Percentiles rank a stretch among this genome's conserved stretches.
phyloP scores from a whole-genome alignment of 1,140 invertebrate species.

The Drosophila bocqueti region DNA sequence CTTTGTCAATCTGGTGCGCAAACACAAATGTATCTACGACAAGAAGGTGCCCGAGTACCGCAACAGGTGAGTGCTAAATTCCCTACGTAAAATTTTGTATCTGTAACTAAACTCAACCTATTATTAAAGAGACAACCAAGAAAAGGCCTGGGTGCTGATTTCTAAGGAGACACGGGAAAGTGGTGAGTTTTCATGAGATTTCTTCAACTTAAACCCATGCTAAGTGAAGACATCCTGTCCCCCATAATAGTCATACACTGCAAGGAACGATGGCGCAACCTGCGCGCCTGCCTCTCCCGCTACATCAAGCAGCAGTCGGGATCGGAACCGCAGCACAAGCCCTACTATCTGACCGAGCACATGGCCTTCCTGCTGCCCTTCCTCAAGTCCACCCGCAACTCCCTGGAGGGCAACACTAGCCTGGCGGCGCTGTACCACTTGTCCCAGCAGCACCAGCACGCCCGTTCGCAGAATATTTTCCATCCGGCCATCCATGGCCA shows the following conservation, averaged over 20 bases:
- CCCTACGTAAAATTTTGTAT: no score
- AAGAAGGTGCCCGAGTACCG: conserved; percentile 83
- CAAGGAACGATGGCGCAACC: conserved; percentile 84
- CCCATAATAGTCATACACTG: conserved; percentile 73
- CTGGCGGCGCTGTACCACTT: conserved; percentile 68
- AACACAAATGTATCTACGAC: conserved; percentile 82
- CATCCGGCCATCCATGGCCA: conserved; percentile 34
- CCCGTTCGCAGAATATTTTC: conserved; percentile 15
- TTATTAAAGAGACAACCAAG: conserved; percentile 73
- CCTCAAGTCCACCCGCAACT: conserved; percentile 76
- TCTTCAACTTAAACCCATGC: no score
- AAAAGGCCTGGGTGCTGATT: conserved; percentile 81
- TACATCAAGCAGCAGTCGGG: conserved; percentile 81
- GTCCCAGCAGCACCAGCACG: conserved; percentile 67
- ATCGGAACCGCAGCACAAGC: conserved; percentile 80
- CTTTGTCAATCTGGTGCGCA: conserved; percentile 83
- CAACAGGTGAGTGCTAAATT: conserved; percentile 70
- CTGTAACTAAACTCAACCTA: not conserved
- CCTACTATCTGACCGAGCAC: conserved; percentile 84
- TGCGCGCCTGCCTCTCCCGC: conserved; percentile 81
- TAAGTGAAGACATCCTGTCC: accelerated
- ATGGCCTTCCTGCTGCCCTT: conserved; percentile 84
- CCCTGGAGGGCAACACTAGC: conserved; percentile 68
- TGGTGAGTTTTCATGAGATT: conserved; percentile 44
- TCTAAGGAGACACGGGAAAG: conserved; percentile 84